These are phyloP conservation scores for Danio jaintianensis DNA, from an alignment of 2,797 vertebrate genomes.

Conservation along the genomic window DNA sequence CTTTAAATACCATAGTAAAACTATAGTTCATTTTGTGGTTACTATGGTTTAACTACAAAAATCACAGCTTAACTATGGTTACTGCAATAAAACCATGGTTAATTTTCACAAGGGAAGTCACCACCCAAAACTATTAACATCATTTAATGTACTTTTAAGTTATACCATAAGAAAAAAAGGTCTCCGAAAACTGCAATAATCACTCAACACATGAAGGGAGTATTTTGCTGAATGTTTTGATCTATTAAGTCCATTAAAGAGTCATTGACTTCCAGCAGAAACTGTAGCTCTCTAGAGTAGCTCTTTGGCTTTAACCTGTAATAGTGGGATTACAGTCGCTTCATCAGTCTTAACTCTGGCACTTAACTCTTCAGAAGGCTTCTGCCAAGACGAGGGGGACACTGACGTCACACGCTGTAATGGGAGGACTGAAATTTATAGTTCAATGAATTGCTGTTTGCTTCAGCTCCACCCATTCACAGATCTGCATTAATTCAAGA, in stretches of 20 bases:
- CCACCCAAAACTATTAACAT: background rate
- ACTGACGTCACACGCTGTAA: conserved; percentile 48
- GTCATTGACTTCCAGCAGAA: background rate
- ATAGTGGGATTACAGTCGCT: conserved; percentile 53
- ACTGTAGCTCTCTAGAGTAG: background rate
- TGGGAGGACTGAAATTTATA: conserved; percentile 46
- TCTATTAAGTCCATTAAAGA: background rate
- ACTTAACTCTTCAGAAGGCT: conserved; percentile 14
- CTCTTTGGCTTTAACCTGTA: conserved; percentile 20
- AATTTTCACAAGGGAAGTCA: too few relatives aligned
- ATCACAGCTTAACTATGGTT: too few relatives aligned
- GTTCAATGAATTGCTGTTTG: conserved; percentile 43
- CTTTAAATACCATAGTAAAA: too few relatives aligned
- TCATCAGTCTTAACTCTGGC: conserved; percentile 23
- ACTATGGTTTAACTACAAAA: too few relatives aligned
- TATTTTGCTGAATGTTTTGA: background rate
- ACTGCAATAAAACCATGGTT: too few relatives aligned
- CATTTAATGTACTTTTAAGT: background rate
- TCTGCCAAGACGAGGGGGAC: conserved; percentile 42
- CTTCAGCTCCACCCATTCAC: conserved; percentile 30
- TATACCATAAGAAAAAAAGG: background rate
- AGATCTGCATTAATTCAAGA: background rate
- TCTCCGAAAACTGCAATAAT: background rate
- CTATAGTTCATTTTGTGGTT: too few relatives aligned
- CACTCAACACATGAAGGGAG: background rate